These are phyloP conservation scores for Sturnira hondurensis DNA, from an alignment of 2,113 vertebrate genomes.

Conservation along the genomic window DNA sequence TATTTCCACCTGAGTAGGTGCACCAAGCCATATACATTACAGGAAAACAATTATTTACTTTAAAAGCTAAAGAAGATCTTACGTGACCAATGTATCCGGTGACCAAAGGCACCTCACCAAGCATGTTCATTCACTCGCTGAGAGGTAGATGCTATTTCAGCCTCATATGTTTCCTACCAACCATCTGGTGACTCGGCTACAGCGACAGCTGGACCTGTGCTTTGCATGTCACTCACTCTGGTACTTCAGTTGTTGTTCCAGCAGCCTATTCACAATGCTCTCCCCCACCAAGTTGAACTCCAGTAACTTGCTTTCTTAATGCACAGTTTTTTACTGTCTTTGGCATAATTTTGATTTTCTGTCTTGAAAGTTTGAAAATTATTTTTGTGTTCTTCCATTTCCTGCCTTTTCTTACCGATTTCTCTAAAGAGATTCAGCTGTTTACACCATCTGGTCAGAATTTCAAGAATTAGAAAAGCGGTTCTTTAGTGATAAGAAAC, in stretches of 20 bases:
- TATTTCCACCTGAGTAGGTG: not conserved
- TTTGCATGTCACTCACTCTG: fast-evolving
- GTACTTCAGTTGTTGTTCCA: fast-evolving
- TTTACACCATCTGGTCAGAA: slow-evolving; percentile 67
- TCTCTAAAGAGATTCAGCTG: slow-evolving; percentile 63
- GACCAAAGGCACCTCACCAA: fast-evolving
- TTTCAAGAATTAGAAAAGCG: slow-evolving; percentile 19
- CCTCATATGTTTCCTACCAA: fast-evolving
- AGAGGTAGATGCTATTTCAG: fast-evolving
- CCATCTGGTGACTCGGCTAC: not conserved
- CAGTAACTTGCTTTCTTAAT: not conserved
- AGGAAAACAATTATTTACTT: not conserved
- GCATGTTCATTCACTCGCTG: no score
- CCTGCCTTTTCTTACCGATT: slow-evolving; percentile 58
- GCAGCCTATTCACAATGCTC: not conserved
- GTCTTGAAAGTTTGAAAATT: slow-evolving; percentile 43
- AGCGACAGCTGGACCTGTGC: fast-evolving
- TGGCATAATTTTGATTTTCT: slow-evolving; percentile 30
- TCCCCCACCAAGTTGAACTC: not conserved
- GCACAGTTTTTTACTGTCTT: not conserved
- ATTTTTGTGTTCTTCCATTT: slow-evolving; percentile 71
- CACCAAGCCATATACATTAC: not conserved
- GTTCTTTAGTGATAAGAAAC: slow-evolving; percentile 14
- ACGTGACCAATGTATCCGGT: not conserved
- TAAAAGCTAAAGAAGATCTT: not conserved